phyloP scores from a whole-genome alignment of 2,113 vertebrate species.

The Stictonetta naevosa region DNA sequence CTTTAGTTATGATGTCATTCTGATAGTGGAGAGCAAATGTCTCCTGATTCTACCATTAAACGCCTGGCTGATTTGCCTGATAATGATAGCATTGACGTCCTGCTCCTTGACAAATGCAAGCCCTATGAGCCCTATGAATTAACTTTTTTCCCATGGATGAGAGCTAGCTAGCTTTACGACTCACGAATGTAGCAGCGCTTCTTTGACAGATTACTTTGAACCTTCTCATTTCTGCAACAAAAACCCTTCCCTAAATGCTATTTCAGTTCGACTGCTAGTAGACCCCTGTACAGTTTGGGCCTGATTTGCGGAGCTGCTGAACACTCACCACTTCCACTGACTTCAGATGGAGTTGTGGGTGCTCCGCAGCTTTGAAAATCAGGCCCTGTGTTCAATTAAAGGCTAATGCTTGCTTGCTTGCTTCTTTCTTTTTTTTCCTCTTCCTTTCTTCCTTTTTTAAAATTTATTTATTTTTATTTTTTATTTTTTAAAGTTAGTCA shows the following conservation, averaged over 20 bases:
- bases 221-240: background rate
- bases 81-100: constrained; percentile 86
- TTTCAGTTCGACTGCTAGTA: background rate
- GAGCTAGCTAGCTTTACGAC: constrained; percentile 42
- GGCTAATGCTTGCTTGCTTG: background rate
- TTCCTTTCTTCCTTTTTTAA: background rate
- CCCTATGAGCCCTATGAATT: constrained; percentile 80
- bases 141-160: constrained; percentile 72
- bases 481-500: constrained; percentile 45
- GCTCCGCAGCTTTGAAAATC: constrained; percentile 28
- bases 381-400: constrained; percentile 20
- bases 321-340: background rate
- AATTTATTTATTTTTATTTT: background rate
- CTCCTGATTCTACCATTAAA: constrained; percentile 91
- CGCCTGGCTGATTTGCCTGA: constrained; percentile 88
- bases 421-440: background rate
- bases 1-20: constrained; percentile 91
- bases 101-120: constrained; percentile 83
- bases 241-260: background rate
- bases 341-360: constrained; percentile 37
- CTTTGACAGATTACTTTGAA: constrained; percentile 36
- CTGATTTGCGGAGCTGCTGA: constrained; percentile 31
- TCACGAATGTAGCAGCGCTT: background rate
- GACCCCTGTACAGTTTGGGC: background rate
- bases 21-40: constrained; percentile 89